A percentile compares a stretch with the other conserved stretches of the same genome.
Evolutionary conservation across 2,797 vertebrate species (phyloP).

Genomic region (Chromobotia macracanthus): DNA sequence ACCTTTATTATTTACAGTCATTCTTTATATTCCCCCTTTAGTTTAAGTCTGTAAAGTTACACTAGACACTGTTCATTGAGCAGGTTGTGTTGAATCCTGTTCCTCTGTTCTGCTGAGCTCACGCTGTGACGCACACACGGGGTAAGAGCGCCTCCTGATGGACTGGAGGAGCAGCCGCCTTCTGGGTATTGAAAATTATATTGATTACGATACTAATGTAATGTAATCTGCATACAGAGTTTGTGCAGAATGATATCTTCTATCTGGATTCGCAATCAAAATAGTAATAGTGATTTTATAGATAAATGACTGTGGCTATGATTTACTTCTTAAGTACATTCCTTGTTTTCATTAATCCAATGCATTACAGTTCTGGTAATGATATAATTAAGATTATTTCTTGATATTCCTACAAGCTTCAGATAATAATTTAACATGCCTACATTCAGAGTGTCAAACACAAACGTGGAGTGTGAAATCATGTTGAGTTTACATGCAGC

Average conservation of each 20-base stretch:
- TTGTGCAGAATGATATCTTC: no score
- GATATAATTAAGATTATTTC: no score
- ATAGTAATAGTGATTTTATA: no score
- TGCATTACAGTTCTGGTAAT: no score
- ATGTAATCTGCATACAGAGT: no score
- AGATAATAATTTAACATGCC: background rate
- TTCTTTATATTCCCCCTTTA: background rate
- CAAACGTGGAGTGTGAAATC: background rate
- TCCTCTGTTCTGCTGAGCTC: slow-evolving; percentile 78
- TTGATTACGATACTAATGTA: background rate
- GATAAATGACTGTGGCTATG: no score
- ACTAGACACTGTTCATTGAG: no score
- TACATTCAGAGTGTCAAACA: background rate
- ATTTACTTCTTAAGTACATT: no score
- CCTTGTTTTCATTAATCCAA: no score
- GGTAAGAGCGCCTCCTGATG: slow-evolving; percentile 85
- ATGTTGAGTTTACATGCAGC: background rate
- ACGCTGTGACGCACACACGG: slow-evolving; percentile 83
- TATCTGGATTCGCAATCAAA: no score
- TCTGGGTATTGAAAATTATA: background rate
- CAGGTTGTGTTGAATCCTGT: no score
- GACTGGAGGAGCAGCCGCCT: slow-evolving; percentile 14
- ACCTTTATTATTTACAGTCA: background rate
- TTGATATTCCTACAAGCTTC: background rate
- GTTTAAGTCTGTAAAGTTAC: no score